These are phyloP conservation scores for Herpetotheres cachinnans DNA, from an alignment of 2,113 vertebrate genomes.

Conservation along the genomic window DNA sequence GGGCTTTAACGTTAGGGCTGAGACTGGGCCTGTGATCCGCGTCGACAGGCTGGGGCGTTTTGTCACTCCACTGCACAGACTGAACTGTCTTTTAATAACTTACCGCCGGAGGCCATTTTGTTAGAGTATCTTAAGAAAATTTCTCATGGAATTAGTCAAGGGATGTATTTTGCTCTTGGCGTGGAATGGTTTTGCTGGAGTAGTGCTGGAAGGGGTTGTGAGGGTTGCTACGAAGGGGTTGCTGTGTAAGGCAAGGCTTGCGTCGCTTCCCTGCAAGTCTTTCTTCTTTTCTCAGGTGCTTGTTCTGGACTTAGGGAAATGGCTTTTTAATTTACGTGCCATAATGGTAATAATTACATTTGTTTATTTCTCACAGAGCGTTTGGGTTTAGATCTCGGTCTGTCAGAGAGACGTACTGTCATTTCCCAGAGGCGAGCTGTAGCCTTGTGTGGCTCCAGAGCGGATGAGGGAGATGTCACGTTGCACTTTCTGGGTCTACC, in stretches of 20 bases:
- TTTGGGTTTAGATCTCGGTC: background rate
- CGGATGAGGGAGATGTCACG: rapidly evolving
- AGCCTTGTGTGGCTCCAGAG: background rate
- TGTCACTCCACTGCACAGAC: background rate
- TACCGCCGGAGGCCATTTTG: background rate
- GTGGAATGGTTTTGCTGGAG: background rate
- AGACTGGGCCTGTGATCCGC: background rate
- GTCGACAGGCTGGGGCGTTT: rapidly evolving
- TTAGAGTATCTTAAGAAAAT: background rate
- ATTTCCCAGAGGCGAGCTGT: background rate
- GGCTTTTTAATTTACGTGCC: background rate
- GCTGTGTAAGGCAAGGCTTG: background rate
- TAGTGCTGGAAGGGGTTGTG: rapidly evolving
- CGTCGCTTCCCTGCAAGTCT: background rate
- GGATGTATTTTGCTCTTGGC: background rate
- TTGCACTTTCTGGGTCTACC: background rate
- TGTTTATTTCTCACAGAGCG: background rate
- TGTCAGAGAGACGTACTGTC: background rate
- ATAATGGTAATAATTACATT: background rate
- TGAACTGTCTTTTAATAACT: background rate
- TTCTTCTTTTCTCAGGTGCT: background rate
- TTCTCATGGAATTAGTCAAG: background rate
- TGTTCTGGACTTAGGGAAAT: background rate
- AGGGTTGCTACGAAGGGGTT: no score
- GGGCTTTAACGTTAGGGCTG: background rate